These are phyloP conservation scores for Lophius piscatorius DNA, from an alignment of 2,113 vertebrate genomes.

Conservation along the genomic window DNA sequence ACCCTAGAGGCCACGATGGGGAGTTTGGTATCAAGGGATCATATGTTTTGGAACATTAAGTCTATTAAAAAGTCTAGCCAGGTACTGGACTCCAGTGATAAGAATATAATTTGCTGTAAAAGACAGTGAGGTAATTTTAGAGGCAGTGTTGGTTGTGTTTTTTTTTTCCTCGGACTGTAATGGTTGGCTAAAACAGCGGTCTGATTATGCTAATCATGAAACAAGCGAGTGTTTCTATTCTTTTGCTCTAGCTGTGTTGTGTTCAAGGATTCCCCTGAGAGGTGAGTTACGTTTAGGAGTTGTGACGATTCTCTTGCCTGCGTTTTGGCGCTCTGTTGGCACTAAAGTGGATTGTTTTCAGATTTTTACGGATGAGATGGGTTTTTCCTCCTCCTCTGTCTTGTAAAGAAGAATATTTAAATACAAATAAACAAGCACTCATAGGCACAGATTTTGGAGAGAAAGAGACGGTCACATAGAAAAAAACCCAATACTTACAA, in stretches of 20 bases:
- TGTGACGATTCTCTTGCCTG: slow-evolving; percentile 45
- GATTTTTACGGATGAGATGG: slow-evolving; percentile 36
- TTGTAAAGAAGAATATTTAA: slow-evolving; percentile 6
- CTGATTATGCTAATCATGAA: slow-evolving; percentile 57
- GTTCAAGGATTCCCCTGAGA: slow-evolving; percentile 40
- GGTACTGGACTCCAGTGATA: slow-evolving; percentile 33
- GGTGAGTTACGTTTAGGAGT: slow-evolving; percentile 43
- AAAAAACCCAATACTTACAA: slow-evolving; percentile 34
- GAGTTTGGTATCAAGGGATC: slow-evolving; percentile 27
- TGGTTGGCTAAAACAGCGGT: slow-evolving; percentile 35
- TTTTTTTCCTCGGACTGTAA: slow-evolving; percentile 9
- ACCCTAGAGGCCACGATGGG: neutral
- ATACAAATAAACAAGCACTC: slow-evolving; percentile 16
- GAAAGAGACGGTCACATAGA: slow-evolving; percentile 8
- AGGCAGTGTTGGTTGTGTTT: slow-evolving; percentile 26
- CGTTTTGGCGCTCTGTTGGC: slow-evolving; percentile 36
- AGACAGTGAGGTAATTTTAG: slow-evolving; percentile 55
- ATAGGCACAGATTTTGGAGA: slow-evolving; percentile 25
- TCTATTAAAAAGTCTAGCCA: slow-evolving; percentile 41
- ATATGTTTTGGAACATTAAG: slow-evolving; percentile 44
- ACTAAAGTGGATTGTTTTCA: slow-evolving; percentile 48
- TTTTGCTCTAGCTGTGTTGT: slow-evolving; percentile 49
- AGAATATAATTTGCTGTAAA: slow-evolving; percentile 42
- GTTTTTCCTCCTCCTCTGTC: slow-evolving; percentile 13
- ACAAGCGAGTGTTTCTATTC: slow-evolving; percentile 52